phyloP scores from a whole-genome alignment of 2,797 vertebrate genomes.

The Aeoliscus strigatus region DNA sequence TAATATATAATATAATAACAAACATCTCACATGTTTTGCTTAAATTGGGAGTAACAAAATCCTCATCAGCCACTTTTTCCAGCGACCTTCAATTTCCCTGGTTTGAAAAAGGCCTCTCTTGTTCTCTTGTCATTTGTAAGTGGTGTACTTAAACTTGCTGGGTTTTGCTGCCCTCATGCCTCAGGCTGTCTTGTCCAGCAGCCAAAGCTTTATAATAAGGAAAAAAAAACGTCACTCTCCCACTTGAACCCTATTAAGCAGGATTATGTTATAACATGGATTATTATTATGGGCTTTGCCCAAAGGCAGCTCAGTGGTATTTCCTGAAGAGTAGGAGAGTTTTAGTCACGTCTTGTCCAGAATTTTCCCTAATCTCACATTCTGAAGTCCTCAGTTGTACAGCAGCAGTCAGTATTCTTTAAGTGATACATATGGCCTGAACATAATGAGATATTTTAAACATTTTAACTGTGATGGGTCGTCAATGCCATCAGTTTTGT shows the following conservation, averaged over 20 bases:
- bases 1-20: too few relatives aligned
- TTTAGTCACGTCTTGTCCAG: constrained; percentile 19
- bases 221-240: constrained; percentile 11
- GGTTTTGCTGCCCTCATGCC: constrained; percentile 2
- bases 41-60: background rate
- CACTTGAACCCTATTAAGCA: constrained; percentile 31
- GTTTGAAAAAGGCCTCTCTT: constrained; percentile 5
- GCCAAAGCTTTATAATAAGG: constrained; percentile 22
- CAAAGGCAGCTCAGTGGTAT: constrained; percentile 15
- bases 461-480: constrained; percentile 2
- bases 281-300: constrained; percentile 30
- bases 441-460: constrained; percentile 4
- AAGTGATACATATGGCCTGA: constrained; percentile 21
- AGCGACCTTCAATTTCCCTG: background rate
- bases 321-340: constrained; percentile 21
- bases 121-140: constrained; percentile 1
- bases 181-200: constrained; percentile 2
- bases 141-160: constrained; percentile 3
- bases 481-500: background rate
- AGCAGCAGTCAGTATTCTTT: constrained; percentile 2
- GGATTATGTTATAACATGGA: constrained; percentile 24
- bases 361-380: constrained; percentile 15
- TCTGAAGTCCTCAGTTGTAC: constrained; percentile 6
- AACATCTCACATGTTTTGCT: background rate
- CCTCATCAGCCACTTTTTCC: constrained; percentile 1